phyloP scores from a whole-genome alignment of 2,113 vertebrate genomes.

The Abramis brama region DNA sequence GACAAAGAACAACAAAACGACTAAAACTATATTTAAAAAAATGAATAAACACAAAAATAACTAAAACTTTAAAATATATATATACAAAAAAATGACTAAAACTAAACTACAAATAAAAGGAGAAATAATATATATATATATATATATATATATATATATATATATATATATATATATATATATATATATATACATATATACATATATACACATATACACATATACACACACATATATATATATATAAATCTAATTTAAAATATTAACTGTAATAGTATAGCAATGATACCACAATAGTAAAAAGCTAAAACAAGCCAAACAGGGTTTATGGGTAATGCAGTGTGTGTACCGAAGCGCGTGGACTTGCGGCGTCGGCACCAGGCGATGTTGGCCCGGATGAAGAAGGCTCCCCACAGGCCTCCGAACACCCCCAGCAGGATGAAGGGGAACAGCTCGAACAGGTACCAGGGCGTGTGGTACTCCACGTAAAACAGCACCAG shows the following conservation, averaged over 20 bases:
- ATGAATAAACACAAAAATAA: neutral
- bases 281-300: no score
- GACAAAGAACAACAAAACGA: neutral
- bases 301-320: no score
- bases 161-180: no score
- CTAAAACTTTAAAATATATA: no score
- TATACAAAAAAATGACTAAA: no score
- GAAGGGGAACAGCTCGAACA: constrained; percentile 97
- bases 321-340: constrained; percentile 39
- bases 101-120: no score
- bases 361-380: constrained; percentile 97
- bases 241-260: neutral
- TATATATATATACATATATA: no score
- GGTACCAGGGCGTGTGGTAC: constrained; percentile 98
- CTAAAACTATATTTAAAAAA: no score
- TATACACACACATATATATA: no score
- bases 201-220: no score
- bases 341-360: constrained; percentile 91
- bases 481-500: constrained; percentile 99
- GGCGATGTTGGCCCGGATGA: constrained; percentile 95
- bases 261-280: neutral
- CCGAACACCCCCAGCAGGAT: constrained; percentile 97
- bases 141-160: no score
- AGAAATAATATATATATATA: no score
- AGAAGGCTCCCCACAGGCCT: constrained; percentile 97